phyloP scores from a whole-genome alignment of 2,113 vertebrate genomes.

The Pollachius pollachius region DNA sequence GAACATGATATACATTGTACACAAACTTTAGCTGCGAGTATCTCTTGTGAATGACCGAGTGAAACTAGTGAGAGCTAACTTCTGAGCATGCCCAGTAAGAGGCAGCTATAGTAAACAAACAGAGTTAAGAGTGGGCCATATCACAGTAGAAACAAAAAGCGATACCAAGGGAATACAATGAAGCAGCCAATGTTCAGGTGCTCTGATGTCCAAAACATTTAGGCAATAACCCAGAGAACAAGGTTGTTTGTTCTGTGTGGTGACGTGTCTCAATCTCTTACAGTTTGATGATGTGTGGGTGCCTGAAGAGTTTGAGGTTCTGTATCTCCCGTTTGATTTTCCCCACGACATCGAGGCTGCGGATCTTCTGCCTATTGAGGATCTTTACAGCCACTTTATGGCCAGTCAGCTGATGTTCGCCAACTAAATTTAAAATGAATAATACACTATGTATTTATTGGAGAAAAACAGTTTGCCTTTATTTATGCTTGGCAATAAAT shows the following conservation, averaged over 20 bases:
- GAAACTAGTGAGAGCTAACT: constrained; percentile 11
- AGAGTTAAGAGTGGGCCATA: constrained; percentile 19
- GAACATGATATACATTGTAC: too few species aligned
- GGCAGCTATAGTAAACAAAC: constrained; percentile 45
- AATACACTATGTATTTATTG: too few species aligned
- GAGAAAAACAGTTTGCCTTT: too few species aligned
- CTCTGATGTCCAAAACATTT: too few species aligned
- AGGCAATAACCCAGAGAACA: too few species aligned
- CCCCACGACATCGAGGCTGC: constrained; percentile 96
- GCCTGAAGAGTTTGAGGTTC: constrained; percentile 96
- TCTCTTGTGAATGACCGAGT: too few species aligned
- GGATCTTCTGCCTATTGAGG: constrained; percentile 96
- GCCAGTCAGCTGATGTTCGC: constrained; percentile 94
- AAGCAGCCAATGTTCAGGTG: neutral
- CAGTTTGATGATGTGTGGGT: constrained; percentile 99
- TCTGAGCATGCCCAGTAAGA: constrained; percentile 38
- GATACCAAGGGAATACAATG: constrained; percentile 2
- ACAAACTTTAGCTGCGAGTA: too few species aligned
- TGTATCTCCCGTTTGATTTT: constrained; percentile 99
- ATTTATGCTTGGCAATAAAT: too few species aligned
- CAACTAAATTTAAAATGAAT: constrained; percentile 77
- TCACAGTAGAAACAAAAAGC: constrained; percentile 18
- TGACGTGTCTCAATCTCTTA: constrained; percentile 68
- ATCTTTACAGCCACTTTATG: constrained; percentile 99
- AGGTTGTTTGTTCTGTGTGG: too few species aligned